Conservation (phyloP, 2,797 vertebrate species). For the Pangasius krempfi region DNA sequence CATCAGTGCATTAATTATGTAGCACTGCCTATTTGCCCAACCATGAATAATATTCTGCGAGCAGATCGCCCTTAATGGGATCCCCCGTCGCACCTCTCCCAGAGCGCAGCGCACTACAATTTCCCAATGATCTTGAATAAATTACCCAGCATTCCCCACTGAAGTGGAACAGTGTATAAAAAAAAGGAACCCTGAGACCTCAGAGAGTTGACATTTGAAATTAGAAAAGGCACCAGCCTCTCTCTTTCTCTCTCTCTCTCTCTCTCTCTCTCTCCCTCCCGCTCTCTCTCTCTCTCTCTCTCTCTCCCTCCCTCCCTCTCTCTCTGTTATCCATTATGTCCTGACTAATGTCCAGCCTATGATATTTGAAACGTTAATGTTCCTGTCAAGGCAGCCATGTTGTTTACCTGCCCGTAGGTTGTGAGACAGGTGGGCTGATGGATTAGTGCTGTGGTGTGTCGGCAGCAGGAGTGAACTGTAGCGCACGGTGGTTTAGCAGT, state of each 20-base stretch:
- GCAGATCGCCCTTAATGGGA: conserved; percentile 65
- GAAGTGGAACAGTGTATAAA: conserved; percentile 68
- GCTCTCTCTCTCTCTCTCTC: no score
- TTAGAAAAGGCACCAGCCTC: conserved; percentile 62
- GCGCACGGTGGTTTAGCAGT: conserved; percentile 51
- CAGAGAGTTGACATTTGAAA: conserved; percentile 78
- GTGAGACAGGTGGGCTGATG: conserved; percentile 24
- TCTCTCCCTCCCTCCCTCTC: not conserved
- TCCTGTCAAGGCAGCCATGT: not conserved
- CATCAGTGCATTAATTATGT: conserved; percentile 68
- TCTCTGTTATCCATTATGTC: not conserved
- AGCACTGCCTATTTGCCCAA: conserved; percentile 67
- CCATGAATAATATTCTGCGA: conserved; percentile 65
- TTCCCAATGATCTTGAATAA: conserved; percentile 77
- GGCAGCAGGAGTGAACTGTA: conserved; percentile 18
- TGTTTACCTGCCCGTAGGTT: conserved; percentile 12
- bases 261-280: not conserved
- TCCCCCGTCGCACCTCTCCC: conserved; percentile 49
- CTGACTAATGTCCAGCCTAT: conserved; percentile 37
- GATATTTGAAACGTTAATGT: conserved; percentile 26
- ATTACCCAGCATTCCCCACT: conserved; percentile 72
- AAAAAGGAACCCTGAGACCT: conserved; percentile 71
- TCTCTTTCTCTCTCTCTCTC: not conserved
- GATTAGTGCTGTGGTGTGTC: not conserved
- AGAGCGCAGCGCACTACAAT: conserved; percentile 65